phyloP scores from a whole-genome alignment of 2,888 invertebrate species.

The Clostera curtula region DNA sequence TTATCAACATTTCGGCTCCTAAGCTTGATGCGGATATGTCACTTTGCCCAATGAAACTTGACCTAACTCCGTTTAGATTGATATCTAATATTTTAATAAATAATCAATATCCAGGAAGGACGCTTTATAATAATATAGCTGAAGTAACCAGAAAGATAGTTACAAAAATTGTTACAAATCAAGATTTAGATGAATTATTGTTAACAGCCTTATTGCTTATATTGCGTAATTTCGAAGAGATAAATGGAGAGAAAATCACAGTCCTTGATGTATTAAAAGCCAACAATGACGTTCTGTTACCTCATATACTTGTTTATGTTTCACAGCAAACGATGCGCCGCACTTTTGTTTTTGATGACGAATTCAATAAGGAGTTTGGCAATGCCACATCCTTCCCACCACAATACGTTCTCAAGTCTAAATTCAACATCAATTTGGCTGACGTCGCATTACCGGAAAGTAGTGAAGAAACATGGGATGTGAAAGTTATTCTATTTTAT shows the following conservation, averaged over 20 bases:
- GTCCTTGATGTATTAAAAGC: conserved; percentile 46
- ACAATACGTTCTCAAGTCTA: conserved; percentile 52
- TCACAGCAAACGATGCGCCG: conserved; percentile 40
- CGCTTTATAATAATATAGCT: conserved; percentile 5
- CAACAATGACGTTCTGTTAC: conserved; percentile 46
- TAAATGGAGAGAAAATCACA: conserved; percentile 30
- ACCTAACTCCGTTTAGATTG: conserved; percentile 51
- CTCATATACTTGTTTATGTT: conserved; percentile 39
- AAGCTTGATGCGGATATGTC: conserved; percentile 14
- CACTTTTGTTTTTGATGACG: conserved; percentile 37
- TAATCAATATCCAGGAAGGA: conserved; percentile 8
- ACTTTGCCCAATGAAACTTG: conserved; percentile 34
- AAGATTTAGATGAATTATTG: conserved; percentile 54
- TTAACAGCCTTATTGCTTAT: conserved; percentile 45
- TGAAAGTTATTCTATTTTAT: conserved; percentile 59
- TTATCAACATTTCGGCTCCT: conserved; percentile 17
- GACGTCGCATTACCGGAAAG: conserved; percentile 59
- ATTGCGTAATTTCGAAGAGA: conserved; percentile 33
- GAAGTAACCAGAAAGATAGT: conserved; percentile 37
- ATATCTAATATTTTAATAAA: conserved; percentile 32
- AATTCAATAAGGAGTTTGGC: conserved; percentile 32
- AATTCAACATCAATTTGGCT: conserved; percentile 59
- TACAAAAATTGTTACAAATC: conserved; percentile 42
- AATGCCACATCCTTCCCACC: conserved; percentile 48
- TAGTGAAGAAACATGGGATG: conserved; percentile 66